A percentile compares a stretch with the other conserved stretches of the same genome.
Evolutionary conservation across 2,113 vertebrate species (phyloP).

Genomic region (Heptranchias perlo): DNA sequence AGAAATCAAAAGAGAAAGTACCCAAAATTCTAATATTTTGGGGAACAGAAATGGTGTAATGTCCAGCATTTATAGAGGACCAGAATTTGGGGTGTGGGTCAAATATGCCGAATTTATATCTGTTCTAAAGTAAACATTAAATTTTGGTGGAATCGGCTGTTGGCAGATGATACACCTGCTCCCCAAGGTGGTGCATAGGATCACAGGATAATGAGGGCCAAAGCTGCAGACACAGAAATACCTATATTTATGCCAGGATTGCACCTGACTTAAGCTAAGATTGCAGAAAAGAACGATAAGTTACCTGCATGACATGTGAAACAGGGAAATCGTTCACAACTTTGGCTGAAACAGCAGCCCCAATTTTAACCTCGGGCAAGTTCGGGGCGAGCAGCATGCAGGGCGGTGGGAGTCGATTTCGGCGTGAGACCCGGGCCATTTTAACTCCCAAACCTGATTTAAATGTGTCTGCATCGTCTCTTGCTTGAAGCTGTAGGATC

Average conservation of each 20-base stretch:
- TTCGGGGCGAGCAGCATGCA: background rate
- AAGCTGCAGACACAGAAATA: background rate
- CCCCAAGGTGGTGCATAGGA: background rate
- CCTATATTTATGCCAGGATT: background rate
- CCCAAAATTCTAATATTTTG: no score
- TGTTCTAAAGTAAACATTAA: background rate
- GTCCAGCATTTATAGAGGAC: no score
- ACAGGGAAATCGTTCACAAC: background rate
- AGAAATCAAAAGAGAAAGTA: no score
- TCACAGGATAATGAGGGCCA: background rate
- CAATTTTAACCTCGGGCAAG: background rate
- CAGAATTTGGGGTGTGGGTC: background rate
- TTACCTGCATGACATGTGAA: background rate
- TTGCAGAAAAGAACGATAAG: background rate
- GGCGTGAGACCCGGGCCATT: background rate
- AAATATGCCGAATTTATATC: background rate
- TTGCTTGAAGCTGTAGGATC: background rate
- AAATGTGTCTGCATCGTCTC: background rate
- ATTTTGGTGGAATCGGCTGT: background rate
- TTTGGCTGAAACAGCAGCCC: background rate
- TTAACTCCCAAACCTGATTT: background rate
- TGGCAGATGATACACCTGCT: background rate
- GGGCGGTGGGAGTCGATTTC: background rate
- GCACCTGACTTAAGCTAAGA: background rate
- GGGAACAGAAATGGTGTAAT: no score